Evolutionary conservation across 1,140 invertebrate species (phyloP), one percentile per base, ranked within the genome.

Genomic region (Stegodyphus mimosarum): DNA sequence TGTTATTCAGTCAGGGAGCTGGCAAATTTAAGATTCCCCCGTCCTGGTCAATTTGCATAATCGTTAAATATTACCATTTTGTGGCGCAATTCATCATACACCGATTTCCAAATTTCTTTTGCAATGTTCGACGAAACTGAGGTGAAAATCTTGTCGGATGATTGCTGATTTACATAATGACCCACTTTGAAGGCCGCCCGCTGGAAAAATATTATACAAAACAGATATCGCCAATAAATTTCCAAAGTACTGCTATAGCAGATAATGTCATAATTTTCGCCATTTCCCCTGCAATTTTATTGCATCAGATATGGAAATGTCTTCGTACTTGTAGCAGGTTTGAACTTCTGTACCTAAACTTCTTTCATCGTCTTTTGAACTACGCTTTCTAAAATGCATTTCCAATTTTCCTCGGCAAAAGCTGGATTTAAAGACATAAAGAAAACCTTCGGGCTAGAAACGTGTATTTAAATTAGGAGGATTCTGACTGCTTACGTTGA

Each of bases 61-160:
- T 77, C 75, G 75, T 77, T 77, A 77, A 77, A 77, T 77, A 77
- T 77, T 77, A 77, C 75, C 75, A 77, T 77, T 63, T 77, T 77
- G 75, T 77, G 75, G 75, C 60, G 64, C 60, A 67, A 77, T 67
- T 77, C 75, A 77, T 77, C 75, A 77, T 77, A 66, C 33, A 33
- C 33, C 33, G 33, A 33, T 33, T 33, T 33, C 33, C 33, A 33
- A 33, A 33, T 33, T 33, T 77, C 75, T 77, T 77, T 77, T 60
- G 75, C 51, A 53, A 55, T 75, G 51, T 75, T 63, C 73, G 50
- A 6, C 52, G 67, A 66, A 51, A 63, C 75, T 77, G 75, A 77
- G 75, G 75, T 77, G 75, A 77, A 77, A 77, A 77, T 77, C 75
- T 77, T 77, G 75, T 77, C 75, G 75, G 63, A 77, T 77, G 75